phyloP scores from a whole-genome alignment of 2,113 vertebrate species.

The Paradisaea rubra region DNA sequence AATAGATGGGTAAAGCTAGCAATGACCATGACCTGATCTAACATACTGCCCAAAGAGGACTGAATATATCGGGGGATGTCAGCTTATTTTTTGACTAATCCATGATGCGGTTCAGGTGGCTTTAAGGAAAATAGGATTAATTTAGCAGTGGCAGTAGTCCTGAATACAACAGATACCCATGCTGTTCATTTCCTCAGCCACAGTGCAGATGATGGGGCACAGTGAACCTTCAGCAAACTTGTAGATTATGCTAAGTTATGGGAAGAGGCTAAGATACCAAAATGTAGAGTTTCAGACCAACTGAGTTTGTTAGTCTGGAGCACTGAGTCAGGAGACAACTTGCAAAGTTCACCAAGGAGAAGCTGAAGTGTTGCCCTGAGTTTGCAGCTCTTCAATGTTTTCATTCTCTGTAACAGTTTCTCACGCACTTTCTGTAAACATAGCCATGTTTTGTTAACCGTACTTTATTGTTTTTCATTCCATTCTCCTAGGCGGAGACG shows the following conservation, averaged over 20 bases:
- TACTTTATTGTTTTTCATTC: too few species aligned
- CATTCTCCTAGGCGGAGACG: too few species aligned
- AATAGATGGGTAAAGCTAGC: not conserved
- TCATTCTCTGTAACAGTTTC: too few species aligned
- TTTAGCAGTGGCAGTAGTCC: not conserved
- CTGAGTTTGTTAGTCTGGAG: not conserved
- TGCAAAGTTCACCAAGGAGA: not conserved
- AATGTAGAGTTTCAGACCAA: not conserved
- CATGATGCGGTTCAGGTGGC: accelerated
- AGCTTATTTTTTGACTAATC: not conserved
- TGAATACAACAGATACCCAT: not conserved
- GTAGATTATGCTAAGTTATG: not conserved
- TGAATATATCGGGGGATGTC: not conserved
- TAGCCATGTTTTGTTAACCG: too few species aligned
- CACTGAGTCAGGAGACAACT: not conserved
- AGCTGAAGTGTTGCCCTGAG: not conserved
- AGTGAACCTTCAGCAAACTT: not conserved
- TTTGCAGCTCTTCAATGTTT: too few species aligned
- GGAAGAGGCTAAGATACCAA: not conserved
- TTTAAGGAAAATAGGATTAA: not conserved
- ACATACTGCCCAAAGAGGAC: not conserved
- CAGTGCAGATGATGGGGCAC: not conserved
- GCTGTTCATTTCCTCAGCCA: not conserved
- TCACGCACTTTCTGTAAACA: too few species aligned
- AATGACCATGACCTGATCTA: not conserved